Percentiles rank a stretch among this genome's conserved stretches.
phyloP scores from a whole-genome alignment of 1,140 invertebrate species.

The Pseudomyrmex dendroicus region DNA sequence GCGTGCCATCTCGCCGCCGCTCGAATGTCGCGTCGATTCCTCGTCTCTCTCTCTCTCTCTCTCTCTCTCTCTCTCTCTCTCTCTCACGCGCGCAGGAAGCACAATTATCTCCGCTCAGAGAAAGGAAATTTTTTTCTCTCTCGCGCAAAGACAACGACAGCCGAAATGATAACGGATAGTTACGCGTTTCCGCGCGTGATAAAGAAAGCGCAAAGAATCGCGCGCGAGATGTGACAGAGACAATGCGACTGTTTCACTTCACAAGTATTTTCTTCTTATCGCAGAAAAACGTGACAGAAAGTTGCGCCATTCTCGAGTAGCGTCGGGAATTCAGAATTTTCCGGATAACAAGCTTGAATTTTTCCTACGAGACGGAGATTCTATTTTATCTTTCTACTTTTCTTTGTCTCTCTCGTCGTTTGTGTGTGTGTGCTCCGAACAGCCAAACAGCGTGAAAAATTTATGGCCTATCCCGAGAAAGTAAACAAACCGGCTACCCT shows the following conservation, averaged over 20 bases:
- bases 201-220: not conserved
- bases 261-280: not conserved
- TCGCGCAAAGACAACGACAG: not conserved
- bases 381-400: no score
- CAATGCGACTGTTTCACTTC: not conserved
- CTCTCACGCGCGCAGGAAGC: not conserved
- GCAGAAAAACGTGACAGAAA: no score
- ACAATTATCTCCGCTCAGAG: conserved; percentile 21
- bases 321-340: no score
- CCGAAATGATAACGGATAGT: not conserved
- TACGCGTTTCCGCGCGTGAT: conserved; percentile 19
- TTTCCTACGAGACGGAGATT: no score
- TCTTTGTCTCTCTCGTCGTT: no score
- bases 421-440: no score
- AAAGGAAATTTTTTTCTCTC: not conserved
- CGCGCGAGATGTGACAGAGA: not conserved
- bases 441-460: no score
- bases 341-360: no score
- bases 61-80: conserved; percentile 9
- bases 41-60: conserved; percentile 14
- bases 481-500: no score
- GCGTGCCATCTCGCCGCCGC: conserved; percentile 42
- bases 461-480: no score
- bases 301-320: no score
- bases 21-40: conserved; percentile 49